A percentile compares a stretch with the other conserved stretches of the same genome.
Evolutionary conservation across 2,888 invertebrate genomes (phyloP).

Genomic region (Protonemura montana): DNA sequence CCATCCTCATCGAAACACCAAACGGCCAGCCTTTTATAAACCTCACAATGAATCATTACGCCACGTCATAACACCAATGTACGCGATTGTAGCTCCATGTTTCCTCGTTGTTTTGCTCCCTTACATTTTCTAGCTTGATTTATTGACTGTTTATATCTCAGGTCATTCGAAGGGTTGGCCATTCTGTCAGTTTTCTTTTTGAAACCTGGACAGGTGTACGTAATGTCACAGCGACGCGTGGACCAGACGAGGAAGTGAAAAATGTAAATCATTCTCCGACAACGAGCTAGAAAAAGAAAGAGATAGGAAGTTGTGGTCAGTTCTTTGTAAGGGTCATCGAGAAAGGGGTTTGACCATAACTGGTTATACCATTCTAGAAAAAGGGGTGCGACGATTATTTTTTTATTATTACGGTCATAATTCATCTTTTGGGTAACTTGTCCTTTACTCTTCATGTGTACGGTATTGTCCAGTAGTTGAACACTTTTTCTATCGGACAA

Average conservation of each 20-base stretch:
- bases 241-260: conserved; percentile 7
- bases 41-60: neutral
- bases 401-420: conserved; percentile 33
- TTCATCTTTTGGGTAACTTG: conserved; percentile 38
- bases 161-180: conserved; percentile 18
- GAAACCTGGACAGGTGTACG: conserved; percentile 20
- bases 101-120: neutral
- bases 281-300: conserved; percentile 24
- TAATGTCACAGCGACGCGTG: conserved; percentile 16
- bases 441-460: conserved; percentile 20
- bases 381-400: neutral
- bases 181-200: conserved; percentile 28
- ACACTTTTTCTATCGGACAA: conserved; percentile 31
- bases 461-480: conserved; percentile 18
- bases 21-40: neutral
- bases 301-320: conserved; percentile 40
- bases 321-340: conserved; percentile 31
- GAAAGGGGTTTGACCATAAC: conserved; percentile 33
- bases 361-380: neutral
- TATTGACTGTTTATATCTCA: conserved; percentile 47
- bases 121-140: conserved; percentile 36
- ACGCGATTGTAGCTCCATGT: neutral
- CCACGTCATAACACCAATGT: neutral
- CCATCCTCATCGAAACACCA: too few species aligned
- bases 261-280: neutral